Conservation (phyloP, 1,140 invertebrate genomes). For the Zaprionus gabonicus region DNA sequence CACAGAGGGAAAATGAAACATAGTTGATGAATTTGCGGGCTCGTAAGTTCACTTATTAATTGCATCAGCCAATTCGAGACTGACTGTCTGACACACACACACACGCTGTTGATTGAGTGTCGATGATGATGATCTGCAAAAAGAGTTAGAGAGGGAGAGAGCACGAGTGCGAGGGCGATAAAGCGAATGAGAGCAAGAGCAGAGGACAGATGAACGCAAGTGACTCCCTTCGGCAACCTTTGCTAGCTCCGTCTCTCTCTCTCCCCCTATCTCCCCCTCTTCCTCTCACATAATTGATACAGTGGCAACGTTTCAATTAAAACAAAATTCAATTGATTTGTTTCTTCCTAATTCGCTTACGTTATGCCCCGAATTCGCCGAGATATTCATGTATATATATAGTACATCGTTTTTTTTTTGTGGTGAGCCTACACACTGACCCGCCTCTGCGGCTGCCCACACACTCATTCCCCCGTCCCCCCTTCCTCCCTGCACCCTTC, state of each 20-base stretch:
- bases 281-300: neutral
- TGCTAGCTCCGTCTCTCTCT: too few relatives aligned
- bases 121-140: slow-evolving; percentile 26
- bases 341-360: neutral
- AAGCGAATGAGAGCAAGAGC: too few relatives aligned
- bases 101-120: slow-evolving; percentile 17
- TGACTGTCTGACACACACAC: slow-evolving; percentile 2
- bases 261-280: neutral
- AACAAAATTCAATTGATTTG: neutral
- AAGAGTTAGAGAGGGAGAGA: slow-evolving; percentile 8
- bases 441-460: slow-evolving; percentile 6
- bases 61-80: slow-evolving; percentile 64
- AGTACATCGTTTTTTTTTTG: slow-evolving; percentile 4
- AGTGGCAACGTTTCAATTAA: neutral
- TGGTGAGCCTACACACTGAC: slow-evolving; percentile 14
- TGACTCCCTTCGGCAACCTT: too few relatives aligned
- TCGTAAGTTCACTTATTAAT: slow-evolving; percentile 63
- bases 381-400: slow-evolving; percentile 21
- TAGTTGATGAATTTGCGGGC: slow-evolving; percentile 39
- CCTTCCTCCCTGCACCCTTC: neutral
- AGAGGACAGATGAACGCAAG: too few relatives aligned
- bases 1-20: neutral
- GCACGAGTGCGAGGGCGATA: too few relatives aligned
- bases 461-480: neutral
- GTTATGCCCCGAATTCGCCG: neutral